Evolutionary conservation across 2,888 invertebrate genomes (phyloP).

Genomic region (Chouioia cunea): DNA sequence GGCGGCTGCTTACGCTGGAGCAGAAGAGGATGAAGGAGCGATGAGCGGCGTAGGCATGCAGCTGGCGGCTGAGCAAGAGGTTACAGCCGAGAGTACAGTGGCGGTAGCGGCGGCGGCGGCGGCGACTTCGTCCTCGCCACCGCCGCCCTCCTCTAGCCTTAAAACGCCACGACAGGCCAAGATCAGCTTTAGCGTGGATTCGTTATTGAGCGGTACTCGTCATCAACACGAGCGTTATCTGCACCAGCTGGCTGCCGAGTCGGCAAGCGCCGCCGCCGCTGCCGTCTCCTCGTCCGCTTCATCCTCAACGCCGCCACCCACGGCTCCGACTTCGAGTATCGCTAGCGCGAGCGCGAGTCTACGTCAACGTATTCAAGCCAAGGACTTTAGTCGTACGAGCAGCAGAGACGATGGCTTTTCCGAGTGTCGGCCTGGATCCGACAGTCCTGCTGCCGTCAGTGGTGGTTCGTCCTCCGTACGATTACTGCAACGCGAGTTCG

Average conservation of each 20-base stretch:
- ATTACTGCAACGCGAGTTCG: slow-evolving; percentile 55
- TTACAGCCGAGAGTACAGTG: too few species aligned
- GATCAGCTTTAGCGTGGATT: slow-evolving; percentile 82
- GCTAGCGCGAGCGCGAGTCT: slow-evolving; percentile 61
- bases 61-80: too few species aligned
- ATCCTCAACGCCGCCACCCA: slow-evolving; percentile 47
- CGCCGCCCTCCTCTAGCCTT: slow-evolving; percentile 63
- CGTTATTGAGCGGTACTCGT: slow-evolving; percentile 70
- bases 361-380: slow-evolving; percentile 60
- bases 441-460: slow-evolving; percentile 50
- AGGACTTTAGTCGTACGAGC: slow-evolving; percentile 63
- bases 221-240: too few species aligned
- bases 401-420: slow-evolving; percentile 59
- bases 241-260: too few species aligned
- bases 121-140: slow-evolving; percentile 55
- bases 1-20: slow-evolving; percentile 9
- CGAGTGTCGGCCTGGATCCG: slow-evolving; percentile 51
- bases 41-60: slow-evolving; percentile 41
- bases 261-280: slow-evolving; percentile 27
- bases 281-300: slow-evolving; percentile 7
- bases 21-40: background rate
- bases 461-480: slow-evolving; percentile 50
- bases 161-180: slow-evolving; percentile 70
- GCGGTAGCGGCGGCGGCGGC: slow-evolving; percentile 56
- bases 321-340: slow-evolving; percentile 57